Base-by-base conservation (phyloP, 2,888 invertebrate genomes). In the Chironomus riparius region DNA sequence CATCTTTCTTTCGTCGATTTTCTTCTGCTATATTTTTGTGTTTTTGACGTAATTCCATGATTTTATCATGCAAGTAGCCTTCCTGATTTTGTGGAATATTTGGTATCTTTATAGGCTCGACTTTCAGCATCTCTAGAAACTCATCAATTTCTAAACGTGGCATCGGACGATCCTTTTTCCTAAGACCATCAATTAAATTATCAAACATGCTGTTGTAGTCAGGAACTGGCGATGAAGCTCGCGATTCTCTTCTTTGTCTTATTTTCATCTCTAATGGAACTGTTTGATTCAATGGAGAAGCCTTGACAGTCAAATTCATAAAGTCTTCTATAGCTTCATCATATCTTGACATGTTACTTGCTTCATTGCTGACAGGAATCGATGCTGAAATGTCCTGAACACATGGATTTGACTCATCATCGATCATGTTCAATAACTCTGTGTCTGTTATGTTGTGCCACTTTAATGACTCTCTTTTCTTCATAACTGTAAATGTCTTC, bases 291-390 rank as follows among this genome's bases (percentile, higher is more conserved):
- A 65, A 65, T 12, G 65, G 65, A 0, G 65, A 65, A 12, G 18
- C 21, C 2, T 13, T 22, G 13, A 71, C 22, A 12, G 73, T 73
- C 2, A 65, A 15, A 62, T 74, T 74, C 4, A 74, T 48, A 15
- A 68, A 74, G n/a, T 74, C 62, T 48, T 47, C 47, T n/a, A 74
- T 10, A 12, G 74, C 74, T 21, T 74, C 22, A 1, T 74, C 22
- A 24, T 68, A 68, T 10, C 10, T 61, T 62, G 68, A n/a, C 15
- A 47, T 22, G 12, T 65, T 22, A 4, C 24, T 22, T 22, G 10
- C 3, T 15, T 47, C 47, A 65, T 2, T 21, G 10, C 47, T 38
- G 7, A n/a, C 38, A 38, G 13, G n/a, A 38, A 38, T 10, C 2
- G 38, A 38, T 7, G 2, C 7, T 22, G 38, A 38, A 10, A 38